phyloP scores from a whole-genome alignment of 2,888 invertebrate genomes.

The Agrilus biguttatus region DNA sequence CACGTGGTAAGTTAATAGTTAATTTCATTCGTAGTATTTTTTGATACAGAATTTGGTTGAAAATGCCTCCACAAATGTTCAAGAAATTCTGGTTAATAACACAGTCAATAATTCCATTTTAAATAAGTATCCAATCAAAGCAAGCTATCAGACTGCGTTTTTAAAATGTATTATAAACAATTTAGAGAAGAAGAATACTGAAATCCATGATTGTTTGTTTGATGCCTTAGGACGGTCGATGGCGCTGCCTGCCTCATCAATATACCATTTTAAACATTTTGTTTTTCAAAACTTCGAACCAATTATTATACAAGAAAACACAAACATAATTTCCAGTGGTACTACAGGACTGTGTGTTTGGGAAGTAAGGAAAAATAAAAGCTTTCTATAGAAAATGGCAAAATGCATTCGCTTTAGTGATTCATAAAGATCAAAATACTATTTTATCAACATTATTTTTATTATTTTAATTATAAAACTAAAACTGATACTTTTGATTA shows the following conservation, averaged over 20 bases:
- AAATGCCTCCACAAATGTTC: constrained; percentile 33
- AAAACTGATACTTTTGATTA: constrained; percentile 25
- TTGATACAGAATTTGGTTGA: constrained; percentile 14
- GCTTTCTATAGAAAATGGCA: background rate
- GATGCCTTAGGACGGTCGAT: constrained; percentile 40
- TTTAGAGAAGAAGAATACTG: constrained; percentile 38
- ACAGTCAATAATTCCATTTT: constrained; percentile 42
- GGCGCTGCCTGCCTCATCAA: constrained; percentile 23
- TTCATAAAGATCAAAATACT: too few relatives aligned
- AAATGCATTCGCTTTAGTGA: background rate
- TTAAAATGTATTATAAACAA: constrained; percentile 46
- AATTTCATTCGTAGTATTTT: background rate
- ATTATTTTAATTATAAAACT: too few relatives aligned
- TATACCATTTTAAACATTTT: constrained; percentile 51
- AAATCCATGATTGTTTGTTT: constrained; percentile 54
- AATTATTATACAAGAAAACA: constrained; percentile 54
- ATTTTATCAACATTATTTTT: too few relatives aligned
- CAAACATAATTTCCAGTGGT: constrained; percentile 57
- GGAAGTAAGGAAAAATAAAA: constrained; percentile 40
- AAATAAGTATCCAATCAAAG: constrained; percentile 45
- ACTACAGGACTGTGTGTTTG: constrained; percentile 69
- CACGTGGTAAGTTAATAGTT: constrained; percentile 2
- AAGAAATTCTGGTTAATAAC: constrained; percentile 40
- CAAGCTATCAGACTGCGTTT: constrained; percentile 47
- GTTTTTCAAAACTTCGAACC: constrained; percentile 28